Evolutionary conservation across 2,797 vertebrate genomes (phyloP).

Genomic region (Sciurus carolinensis): DNA sequence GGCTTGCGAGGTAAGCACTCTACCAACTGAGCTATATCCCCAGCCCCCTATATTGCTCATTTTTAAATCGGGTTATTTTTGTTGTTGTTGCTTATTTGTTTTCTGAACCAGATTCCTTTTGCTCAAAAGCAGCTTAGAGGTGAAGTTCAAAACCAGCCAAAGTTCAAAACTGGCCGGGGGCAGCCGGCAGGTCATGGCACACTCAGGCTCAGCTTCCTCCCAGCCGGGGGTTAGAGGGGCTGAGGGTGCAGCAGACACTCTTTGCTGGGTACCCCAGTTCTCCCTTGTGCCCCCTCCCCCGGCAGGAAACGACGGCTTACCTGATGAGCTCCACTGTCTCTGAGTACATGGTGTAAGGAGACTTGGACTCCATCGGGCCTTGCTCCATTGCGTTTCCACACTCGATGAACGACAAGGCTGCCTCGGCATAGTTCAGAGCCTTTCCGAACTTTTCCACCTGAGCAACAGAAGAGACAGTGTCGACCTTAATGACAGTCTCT

Average conservation of each 20-base stretch:
- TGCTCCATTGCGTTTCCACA: slow-evolving; percentile 99
- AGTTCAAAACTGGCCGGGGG: background rate
- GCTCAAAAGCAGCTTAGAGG: background rate
- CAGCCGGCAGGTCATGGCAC: background rate
- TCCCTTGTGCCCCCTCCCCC: background rate
- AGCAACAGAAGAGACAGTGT: slow-evolving; percentile 81
- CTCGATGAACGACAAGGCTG: slow-evolving; percentile 98
- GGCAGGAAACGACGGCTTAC: slow-evolving; percentile 86
- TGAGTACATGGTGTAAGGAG: slow-evolving; percentile 98
- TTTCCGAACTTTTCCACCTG: slow-evolving; percentile 99
- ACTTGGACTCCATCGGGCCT: slow-evolving; percentile 98
- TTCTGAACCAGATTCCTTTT: background rate
- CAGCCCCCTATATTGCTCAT: background rate
- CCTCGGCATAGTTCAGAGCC: slow-evolving; percentile 98
- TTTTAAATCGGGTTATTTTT: background rate
- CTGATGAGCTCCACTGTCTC: slow-evolving; percentile 99
- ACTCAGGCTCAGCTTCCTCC: background rate
- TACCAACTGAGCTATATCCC: too few species aligned
- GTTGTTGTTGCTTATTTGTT: background rate
- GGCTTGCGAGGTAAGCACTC: too few species aligned
- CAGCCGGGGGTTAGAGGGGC: background rate
- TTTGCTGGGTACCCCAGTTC: background rate
- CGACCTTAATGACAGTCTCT: slow-evolving; percentile 65
- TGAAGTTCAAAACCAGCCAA: background rate
- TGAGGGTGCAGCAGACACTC: background rate